Conservation (phyloP, 2,888 invertebrate genomes). For the Noctua comes region DNA sequence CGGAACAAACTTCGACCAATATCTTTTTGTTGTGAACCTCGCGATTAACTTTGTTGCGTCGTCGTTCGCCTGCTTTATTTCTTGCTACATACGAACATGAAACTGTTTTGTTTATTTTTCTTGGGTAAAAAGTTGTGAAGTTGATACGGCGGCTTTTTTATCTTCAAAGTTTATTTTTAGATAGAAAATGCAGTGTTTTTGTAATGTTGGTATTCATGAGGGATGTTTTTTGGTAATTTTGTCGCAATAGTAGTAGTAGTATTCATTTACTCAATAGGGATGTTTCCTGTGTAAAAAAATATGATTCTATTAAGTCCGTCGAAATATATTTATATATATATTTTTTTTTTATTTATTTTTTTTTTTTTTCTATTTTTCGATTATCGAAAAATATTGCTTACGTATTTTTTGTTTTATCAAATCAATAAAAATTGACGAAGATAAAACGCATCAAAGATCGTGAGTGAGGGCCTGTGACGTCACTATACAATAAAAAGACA, state of each 20-base stretch:
- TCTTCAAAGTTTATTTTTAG: constrained; percentile 16
- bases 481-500: too few relatives aligned
- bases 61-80: constrained; percentile 48
- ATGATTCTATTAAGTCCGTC: too few relatives aligned
- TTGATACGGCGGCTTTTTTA: constrained; percentile 36
- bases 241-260: background rate
- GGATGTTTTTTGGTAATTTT: background rate
- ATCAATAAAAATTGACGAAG: too few relatives aligned
- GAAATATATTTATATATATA: too few relatives aligned
- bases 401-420: too few relatives aligned
- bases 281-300: too few relatives aligned
- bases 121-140: constrained; percentile 26
- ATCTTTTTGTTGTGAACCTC: constrained; percentile 53
- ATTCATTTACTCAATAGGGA: too few relatives aligned
- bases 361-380: too few relatives aligned
- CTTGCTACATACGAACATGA: constrained; percentile 35
- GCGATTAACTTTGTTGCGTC: constrained; percentile 57
- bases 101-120: constrained; percentile 35
- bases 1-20: constrained; percentile 47
- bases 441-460: too few relatives aligned
- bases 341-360: too few relatives aligned
- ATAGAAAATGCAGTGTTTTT: background rate
- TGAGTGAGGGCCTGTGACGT: too few relatives aligned
- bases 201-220: background rate
- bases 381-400: too few relatives aligned